A percentile compares a stretch with the other conserved stretches of the same genome.
Conservation (phyloP, 92 coral and sea anemone genomes). For the Epizoanthus fatuus region DNA sequence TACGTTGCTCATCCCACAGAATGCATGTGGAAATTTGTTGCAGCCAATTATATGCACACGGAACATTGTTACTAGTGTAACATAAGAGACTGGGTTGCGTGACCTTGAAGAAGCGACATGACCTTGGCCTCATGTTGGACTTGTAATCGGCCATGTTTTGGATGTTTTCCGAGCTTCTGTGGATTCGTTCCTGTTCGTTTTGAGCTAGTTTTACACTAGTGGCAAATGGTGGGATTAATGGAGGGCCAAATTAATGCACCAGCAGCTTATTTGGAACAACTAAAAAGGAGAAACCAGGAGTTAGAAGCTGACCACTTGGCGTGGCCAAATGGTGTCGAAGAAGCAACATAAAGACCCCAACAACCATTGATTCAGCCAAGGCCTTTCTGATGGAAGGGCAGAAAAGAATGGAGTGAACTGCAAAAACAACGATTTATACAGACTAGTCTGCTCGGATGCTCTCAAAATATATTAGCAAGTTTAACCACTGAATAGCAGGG, state of each 20-base stretch:
- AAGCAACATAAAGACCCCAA: not conserved
- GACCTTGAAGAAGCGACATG: no score
- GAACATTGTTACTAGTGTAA: no score
- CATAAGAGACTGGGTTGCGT: no score
- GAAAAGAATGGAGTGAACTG: not conserved
- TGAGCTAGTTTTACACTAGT: not conserved
- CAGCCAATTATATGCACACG: no score
- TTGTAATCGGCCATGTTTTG: no score
- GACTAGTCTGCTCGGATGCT: not conserved
- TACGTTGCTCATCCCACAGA: no score
- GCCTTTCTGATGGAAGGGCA: not conserved
- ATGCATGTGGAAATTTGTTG: no score
- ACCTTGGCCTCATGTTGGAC: no score
- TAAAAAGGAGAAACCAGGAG: not conserved
- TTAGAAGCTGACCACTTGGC: not conserved
- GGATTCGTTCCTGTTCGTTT: no score
- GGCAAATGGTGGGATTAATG: conserved; percentile 12
- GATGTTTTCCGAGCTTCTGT: no score
- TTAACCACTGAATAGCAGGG: not conserved
- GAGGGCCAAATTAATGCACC: not conserved
- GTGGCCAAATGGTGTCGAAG: not conserved
- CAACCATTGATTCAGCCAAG: not conserved
- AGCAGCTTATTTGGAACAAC: not conserved
- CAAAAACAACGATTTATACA: not conserved
- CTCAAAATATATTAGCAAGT: not conserved